These are phyloP conservation scores for Apteryx owenii DNA, from an alignment of 2,113 vertebrate species.

Conservation along the genomic window DNA sequence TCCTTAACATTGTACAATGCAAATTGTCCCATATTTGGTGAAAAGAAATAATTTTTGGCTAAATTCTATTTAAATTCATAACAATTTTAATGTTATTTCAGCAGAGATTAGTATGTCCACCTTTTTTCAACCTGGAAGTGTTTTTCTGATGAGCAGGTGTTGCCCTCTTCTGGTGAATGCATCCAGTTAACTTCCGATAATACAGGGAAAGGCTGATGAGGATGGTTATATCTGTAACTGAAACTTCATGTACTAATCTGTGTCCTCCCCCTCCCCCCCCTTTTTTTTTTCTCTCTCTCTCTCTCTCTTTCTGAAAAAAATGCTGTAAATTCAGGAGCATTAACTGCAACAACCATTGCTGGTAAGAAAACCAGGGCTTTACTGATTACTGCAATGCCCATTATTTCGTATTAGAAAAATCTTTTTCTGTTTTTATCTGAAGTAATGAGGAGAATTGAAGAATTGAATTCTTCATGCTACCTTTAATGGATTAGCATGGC, in stretches of 20 bases:
- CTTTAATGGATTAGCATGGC: neutral
- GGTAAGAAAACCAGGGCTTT: constrained; percentile 48
- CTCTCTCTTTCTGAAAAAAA: neutral
- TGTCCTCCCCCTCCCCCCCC: no score
- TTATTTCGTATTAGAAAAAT: neutral
- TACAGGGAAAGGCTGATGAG: neutral
- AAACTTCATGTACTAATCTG: neutral
- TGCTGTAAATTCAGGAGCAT: neutral
- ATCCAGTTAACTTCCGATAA: neutral
- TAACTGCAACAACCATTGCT: neutral
- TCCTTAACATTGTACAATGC: neutral
- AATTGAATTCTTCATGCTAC: neutral
- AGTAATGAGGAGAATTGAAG: neutral
- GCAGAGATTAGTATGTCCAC: neutral
- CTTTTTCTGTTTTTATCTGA: neutral
- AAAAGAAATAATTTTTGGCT: neutral
- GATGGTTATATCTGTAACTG: neutral
- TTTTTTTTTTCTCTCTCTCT: rapidly evolving
- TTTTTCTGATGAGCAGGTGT: neutral
- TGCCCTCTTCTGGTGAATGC: constrained; percentile 53
- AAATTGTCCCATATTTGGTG: neutral
- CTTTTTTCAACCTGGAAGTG: neutral
- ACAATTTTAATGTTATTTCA: neutral
- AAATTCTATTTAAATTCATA: neutral
- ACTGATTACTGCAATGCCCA: neutral